phyloP scores from a whole-genome alignment of 2,113 vertebrate species.

The Leptobrachium ailaonicum region DNA sequence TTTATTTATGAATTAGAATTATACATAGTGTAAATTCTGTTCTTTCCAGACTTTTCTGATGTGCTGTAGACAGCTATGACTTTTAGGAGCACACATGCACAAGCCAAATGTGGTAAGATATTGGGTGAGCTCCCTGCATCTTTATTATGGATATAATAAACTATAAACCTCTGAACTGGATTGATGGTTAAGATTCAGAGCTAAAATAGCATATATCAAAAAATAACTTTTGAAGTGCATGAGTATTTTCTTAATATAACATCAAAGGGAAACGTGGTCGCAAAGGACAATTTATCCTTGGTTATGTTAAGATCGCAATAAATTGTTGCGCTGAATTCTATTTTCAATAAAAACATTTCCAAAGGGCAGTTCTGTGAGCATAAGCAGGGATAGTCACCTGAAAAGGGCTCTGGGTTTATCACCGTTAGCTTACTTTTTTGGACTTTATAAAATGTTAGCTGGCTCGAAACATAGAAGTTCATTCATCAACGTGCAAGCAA shows the following conservation, averaged over 20 bases:
- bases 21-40: too few species aligned
- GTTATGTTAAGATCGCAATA: constrained; percentile 42
- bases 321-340: constrained; percentile 38
- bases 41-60: too few species aligned
- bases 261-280: constrained; percentile 1
- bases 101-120: too few species aligned
- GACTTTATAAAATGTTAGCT: constrained; percentile 79
- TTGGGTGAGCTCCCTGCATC: too few species aligned
- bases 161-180: too few species aligned
- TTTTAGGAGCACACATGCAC: too few species aligned
- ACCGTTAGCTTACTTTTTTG: constrained; percentile 75
- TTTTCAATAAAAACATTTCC: constrained; percentile 49
- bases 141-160: too few species aligned
- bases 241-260: constrained; percentile 27
- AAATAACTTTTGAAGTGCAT: constrained; percentile 13
- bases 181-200: too few species aligned
- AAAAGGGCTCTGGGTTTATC: constrained; percentile 61
- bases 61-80: too few species aligned
- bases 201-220: too few species aligned
- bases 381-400: constrained; percentile 34
- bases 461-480: constrained; percentile 88
- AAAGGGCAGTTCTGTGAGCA: constrained; percentile 61
- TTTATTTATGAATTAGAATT: too few species aligned
- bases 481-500: constrained; percentile 86
- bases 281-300: constrained; percentile 40